A percentile compares a stretch with the other conserved stretches of the same genome.
Conservation (phyloP, 2,797 vertebrate species). For the Alexandromys oeconomus region DNA sequence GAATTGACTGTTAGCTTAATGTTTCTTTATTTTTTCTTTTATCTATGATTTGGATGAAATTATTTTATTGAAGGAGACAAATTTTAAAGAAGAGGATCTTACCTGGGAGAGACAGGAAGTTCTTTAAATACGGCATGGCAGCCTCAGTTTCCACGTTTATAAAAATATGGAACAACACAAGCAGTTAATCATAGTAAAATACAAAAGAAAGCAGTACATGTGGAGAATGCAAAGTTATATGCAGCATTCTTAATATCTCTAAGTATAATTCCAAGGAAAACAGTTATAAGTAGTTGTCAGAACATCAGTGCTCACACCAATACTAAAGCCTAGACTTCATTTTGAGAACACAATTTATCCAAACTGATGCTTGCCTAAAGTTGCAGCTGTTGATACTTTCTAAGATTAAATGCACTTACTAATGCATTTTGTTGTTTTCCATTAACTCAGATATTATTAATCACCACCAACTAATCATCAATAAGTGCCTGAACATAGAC, state of each 20-base stretch:
- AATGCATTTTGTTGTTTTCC: not conserved
- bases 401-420: not conserved
- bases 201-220: not conserved
- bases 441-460: not conserved
- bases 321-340: not conserved
- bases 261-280: not conserved
- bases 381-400: not conserved
- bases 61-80: not conserved
- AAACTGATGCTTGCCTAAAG: not conserved
- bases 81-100: not conserved
- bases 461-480: not conserved
- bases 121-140: not conserved
- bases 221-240: not conserved
- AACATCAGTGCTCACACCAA: not conserved
- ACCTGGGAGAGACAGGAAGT: fast-evolving
- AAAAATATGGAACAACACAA: not conserved
- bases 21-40: not conserved
- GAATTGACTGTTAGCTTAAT: not conserved
- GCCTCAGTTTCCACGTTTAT: not conserved
- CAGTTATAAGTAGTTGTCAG: not conserved
- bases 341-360: not conserved
- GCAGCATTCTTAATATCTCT: not conserved
- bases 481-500: not conserved
- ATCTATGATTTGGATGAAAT: not conserved
- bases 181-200: not conserved